Evolutionary conservation across 2,113 vertebrate genomes (phyloP), one percentile per base, ranked within the genome.

Genomic region (Malurus alboscapulatus): DNA sequence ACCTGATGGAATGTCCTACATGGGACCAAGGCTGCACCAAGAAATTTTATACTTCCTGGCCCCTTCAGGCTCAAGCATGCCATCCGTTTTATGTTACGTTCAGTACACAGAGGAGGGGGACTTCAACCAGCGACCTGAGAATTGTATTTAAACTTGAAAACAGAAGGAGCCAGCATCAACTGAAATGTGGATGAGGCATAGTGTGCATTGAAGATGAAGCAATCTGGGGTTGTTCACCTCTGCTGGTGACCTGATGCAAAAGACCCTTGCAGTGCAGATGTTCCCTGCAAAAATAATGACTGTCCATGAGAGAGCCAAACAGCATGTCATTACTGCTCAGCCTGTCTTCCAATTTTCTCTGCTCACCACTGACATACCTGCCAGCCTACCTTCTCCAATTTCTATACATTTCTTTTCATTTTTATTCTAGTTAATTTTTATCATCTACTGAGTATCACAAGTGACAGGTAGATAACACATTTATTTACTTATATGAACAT

Each of bases 281-380:
- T 58, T 76, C 58, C 81, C 93, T 54, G 59, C 44, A 61, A 84
- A 88, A 95, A 95, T 77, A 92, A 93, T 84, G 65, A 81, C 22
- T 40, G 47, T 82, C 87, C 79, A 54, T 79, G 63, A 90, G 69
- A 67, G 91, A 91, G 20, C 24, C 79, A 12, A 95, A 54, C 59
- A 92, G 72, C 62, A 40, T 67, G 76, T 78, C 61, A 58, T 90
- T 61, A 30, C 38, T 86, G 92, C 40, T 86, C 82, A 91, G 44
- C 32, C 34, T 66, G 40, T 59, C 88, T 96, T 95, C 55, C 72
- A 76, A 38, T 91, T 90, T 94, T 59, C 68, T 77, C 57, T 86
- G 50, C 68, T 87, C 34, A 90, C 34, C 58, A 76, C 32, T 63
- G 67, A 91, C 24, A 68, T 4, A 88, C 24, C 82, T 91, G 29